Evolutionary conservation across 2,113 vertebrate species (phyloP).

Genomic region (Megalops atlanticus): DNA sequence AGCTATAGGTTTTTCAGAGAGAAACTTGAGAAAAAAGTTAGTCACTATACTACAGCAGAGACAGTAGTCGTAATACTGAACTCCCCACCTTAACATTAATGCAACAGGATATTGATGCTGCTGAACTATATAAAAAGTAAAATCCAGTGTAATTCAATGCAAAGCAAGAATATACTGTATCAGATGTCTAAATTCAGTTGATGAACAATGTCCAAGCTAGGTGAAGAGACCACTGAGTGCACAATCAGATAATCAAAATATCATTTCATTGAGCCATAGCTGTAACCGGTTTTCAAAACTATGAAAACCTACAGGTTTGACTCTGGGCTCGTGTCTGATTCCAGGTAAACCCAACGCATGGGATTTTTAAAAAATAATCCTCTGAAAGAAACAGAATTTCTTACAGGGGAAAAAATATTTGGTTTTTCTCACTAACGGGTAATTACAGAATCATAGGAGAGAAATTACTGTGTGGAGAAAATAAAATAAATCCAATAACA

Average conservation of each 20-base stretch:
- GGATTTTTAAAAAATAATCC: neutral
- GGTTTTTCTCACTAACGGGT: slow-evolving; percentile 30
- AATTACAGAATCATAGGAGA: slow-evolving; percentile 28
- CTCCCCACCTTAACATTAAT: too few species aligned
- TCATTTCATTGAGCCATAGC: too few species aligned
- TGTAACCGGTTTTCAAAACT: too few species aligned
- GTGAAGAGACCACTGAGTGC: neutral
- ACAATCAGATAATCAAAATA: too few species aligned
- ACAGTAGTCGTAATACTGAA: too few species aligned
- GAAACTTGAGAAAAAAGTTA: too few species aligned
- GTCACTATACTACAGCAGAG: too few species aligned
- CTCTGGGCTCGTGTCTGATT: neutral
- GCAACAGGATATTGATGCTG: too few species aligned
- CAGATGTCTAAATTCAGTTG: neutral
- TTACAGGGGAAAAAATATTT: slow-evolving; percentile 29
- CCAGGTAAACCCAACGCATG: neutral
- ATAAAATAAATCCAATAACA: slow-evolving; percentile 1
- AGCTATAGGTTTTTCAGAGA: too few species aligned
- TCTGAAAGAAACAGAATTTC: slow-evolving; percentile 32
- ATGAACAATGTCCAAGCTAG: neutral
- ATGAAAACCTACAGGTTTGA: neutral
- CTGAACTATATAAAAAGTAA: too few species aligned
- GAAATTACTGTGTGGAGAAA: slow-evolving; percentile 17
- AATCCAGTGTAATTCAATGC: too few species aligned
- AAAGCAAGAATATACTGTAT: neutral